A percentile compares a stretch with the other conserved stretches of the same genome.
phyloP scores from a whole-genome alignment of 2,113 vertebrate genomes.

The Hemicordylus capensis region DNA sequence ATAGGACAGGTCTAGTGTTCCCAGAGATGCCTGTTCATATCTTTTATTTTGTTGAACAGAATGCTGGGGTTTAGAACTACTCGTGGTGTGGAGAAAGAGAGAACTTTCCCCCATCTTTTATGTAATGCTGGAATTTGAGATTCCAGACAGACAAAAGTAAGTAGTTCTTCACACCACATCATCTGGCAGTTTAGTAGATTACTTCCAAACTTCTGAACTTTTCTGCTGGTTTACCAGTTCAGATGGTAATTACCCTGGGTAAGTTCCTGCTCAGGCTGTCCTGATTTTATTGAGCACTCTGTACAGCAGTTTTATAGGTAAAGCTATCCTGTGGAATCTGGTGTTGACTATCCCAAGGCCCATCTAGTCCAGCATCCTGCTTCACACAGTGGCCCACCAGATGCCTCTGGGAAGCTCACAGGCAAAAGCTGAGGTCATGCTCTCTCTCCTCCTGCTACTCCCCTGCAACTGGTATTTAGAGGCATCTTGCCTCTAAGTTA shows the following conservation, averaged over 20 bases:
- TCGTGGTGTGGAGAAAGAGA: neutral
- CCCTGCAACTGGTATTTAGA: too few species aligned
- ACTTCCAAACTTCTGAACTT: neutral
- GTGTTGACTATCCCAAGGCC: neutral
- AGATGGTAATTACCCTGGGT: neutral
- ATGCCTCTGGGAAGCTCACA: too few species aligned
- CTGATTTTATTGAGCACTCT: neutral
- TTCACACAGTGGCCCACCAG: too few species aligned
- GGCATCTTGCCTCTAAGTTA: too few species aligned
- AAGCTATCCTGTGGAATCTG: neutral
- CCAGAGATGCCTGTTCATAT: too few species aligned
- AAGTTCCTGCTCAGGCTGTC: neutral
- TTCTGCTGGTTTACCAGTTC: neutral
- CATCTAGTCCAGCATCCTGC: too few species aligned
- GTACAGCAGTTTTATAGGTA: neutral
- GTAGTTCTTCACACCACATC: neutral
- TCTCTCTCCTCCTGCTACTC: too few species aligned
- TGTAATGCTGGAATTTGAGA: neutral
- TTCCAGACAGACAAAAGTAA: neutral
- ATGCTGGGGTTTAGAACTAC: neutral
- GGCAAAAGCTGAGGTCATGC: too few species aligned
- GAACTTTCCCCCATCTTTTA: neutral
- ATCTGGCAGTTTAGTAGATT: neutral
- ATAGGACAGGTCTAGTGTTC: too few species aligned
- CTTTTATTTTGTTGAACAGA: neutral